Evolutionary conservation across 2,113 vertebrate genomes (phyloP), one percentile per base, ranked within the genome.

Genomic region (Prionailurus viverrinus): DNA sequence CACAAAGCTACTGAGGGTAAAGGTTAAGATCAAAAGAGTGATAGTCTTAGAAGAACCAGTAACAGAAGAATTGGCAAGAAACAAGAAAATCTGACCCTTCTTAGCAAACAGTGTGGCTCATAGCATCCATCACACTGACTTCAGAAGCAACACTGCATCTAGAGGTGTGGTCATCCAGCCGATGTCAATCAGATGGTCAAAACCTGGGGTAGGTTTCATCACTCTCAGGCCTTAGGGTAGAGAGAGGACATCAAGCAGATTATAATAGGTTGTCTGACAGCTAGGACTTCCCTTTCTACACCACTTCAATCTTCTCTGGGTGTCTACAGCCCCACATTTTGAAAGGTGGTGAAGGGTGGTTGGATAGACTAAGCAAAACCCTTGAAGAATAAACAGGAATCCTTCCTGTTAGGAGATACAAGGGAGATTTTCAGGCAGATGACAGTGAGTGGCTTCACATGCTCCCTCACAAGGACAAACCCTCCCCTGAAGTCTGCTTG

Each of bases 401-500:
- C 16, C 12, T 29, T 65, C 74, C 55, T 25, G 11, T 8, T 4
- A 23, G 48, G 4, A 61, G 25, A 58, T 7, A 48, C 19, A 61
- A 8, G 36, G 9, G 79, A 68, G 39, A 69, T 41, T 36, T 66
- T 21, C 29, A 74, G 36, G 29, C 15, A 29, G 69, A 6, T 51
- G 36, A 21, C 31, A 27, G 2, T 21, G 25, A 33, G 45, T 3
- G 31, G 39, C 1, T 7, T 58, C 79, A 12, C 2, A 27, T 16
- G 5, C 29, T 45, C 41, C 29, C 53, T 87, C 68, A 31, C 11
- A 19, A 65, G 61, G 66, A 61, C 51, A 36, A 78, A 68, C 21
- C 7, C 31, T 58, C 45, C 5, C 0, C 23, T 11, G 13, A 6
- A 41, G 29, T 66, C 41, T 0, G 10, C 45, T n/a, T 27, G 12